Evolutionary conservation across 2,113 vertebrate species (phyloP), one percentile per base, ranked within the genome.

Genomic region (Rallus limicola): DNA sequence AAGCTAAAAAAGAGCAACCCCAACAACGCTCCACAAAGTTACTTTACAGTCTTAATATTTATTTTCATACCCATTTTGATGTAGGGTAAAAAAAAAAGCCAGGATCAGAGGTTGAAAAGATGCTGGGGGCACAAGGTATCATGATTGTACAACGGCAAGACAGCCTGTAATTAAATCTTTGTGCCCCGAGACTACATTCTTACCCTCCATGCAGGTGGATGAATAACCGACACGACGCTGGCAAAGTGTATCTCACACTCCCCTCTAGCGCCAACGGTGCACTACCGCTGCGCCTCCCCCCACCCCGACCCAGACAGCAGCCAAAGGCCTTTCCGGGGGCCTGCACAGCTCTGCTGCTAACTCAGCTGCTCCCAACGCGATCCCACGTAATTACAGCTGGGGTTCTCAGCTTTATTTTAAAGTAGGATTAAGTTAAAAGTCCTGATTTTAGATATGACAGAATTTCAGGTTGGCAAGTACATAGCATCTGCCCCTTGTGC

Each of bases 171-270:
- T 68, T 82, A 67, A 69, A 79, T 33, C 34, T 72, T 82, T 34
- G 40, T 87, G 62, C 88, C 48, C 68, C 65, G 19, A 84, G 26
- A 53, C 63, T 62, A 50, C n/a, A 38, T 74, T 86, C 13, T 77
- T 69, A 40, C 46, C 26, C 50, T 81, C 40, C n/a, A 5, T 0
- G 50, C 48, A 70, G 36, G 24, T n/a, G 31, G 64, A 53, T 18
- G 36, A 88, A 36, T 23, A 72, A 25, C 31, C 1, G 10, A 56
- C 25, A 69, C 5, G 20, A 28, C 0, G 0, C 19, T 17, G n/a
- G 67, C 38, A 91, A 79, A 90, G 42, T 9, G 0, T 21, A 82
- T 62, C 55, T 88, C 91, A 75, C 64, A 52, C 64, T 70, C 64
- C 86, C 91, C 76, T 86, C 85, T 62, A 94, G 86, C 5, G 46